Evolutionary conservation across 53 echinoderm and acorn worm genomes (phyloP).

Genomic region (Holothuria scabra): DNA sequence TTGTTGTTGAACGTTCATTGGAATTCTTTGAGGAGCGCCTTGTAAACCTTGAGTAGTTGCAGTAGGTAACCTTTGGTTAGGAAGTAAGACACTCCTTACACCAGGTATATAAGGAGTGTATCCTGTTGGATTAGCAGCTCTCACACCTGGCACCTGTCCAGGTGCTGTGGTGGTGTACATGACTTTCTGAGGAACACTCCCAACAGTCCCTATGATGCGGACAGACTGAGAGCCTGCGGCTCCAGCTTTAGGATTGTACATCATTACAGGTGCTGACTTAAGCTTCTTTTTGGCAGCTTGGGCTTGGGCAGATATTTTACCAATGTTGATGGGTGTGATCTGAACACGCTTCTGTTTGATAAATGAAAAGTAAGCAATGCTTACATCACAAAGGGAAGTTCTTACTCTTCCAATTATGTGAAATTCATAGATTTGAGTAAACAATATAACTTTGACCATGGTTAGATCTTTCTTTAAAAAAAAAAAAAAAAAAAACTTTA

Average conservation of each 20-base stretch:
- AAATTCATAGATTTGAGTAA: no score
- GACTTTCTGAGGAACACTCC: conserved; percentile 13
- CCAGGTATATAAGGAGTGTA: conserved; percentile 27
- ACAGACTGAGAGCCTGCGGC: neutral
- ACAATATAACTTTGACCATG: no score
- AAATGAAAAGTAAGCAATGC: neutral
- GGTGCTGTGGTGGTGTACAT: conserved; percentile 25
- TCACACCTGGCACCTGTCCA: conserved; percentile 5
- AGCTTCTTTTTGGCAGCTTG: conserved; percentile 41
- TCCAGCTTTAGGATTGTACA: conserved; percentile 37
- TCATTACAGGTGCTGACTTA: conserved; percentile 51
- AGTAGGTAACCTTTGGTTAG: conserved; percentile 8
- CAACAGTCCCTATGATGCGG: conserved; percentile 29
- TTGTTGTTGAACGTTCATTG: conserved; percentile 3
- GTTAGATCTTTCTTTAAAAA: no score
- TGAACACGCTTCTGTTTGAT: conserved; percentile 22
- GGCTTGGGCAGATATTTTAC: conserved; percentile 37
- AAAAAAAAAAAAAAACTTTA: no score
- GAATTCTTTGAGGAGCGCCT: neutral
- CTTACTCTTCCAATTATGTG: no score
- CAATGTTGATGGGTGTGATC: neutral
- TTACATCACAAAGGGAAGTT: no score
- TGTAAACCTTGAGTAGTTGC: conserved; percentile 1
- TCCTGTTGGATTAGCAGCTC: neutral
- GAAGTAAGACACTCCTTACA: conserved; percentile 14